Conservation (phyloP, 2,113 vertebrate species). For the Otocyon megalotis region DNA sequence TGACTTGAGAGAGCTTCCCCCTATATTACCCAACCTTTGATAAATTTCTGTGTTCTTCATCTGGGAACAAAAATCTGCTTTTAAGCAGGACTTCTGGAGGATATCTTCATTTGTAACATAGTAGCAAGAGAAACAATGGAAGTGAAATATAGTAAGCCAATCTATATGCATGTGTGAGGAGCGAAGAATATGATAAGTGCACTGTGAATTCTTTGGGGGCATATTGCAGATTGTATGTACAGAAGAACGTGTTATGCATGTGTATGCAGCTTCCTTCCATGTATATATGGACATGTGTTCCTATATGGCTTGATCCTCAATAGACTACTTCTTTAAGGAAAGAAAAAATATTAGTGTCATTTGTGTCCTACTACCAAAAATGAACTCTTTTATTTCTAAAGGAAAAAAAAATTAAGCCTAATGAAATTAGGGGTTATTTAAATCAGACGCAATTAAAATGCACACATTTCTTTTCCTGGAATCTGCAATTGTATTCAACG, state of each 20-base stretch:
- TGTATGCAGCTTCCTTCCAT: not conserved
- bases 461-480: slow-evolving; percentile 84
- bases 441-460: slow-evolving; percentile 86
- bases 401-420: slow-evolving; percentile 69
- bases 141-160: slow-evolving; percentile 57
- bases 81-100: slow-evolving; percentile 52
- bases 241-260: not conserved
- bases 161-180: not conserved
- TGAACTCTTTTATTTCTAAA: slow-evolving; percentile 75
- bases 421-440: slow-evolving; percentile 87
- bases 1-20: slow-evolving; percentile 31
- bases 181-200: slow-evolving; percentile 21
- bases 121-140: slow-evolving; percentile 36
- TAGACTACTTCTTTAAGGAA: slow-evolving; percentile 65
- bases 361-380: slow-evolving; percentile 69
- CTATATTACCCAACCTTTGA: not conserved
- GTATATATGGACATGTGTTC: not conserved
- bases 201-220: not conserved
- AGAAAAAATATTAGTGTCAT: slow-evolving; percentile 54
- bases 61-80: slow-evolving; percentile 41
- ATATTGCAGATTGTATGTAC: not conserved
- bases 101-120: slow-evolving; percentile 4
- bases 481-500: slow-evolving; percentile 83
- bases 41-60: slow-evolving; percentile 47
- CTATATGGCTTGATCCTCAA: not conserved